Conservation (phyloP, 2,888 invertebrate genomes). For the Anaspis maculata region DNA sequence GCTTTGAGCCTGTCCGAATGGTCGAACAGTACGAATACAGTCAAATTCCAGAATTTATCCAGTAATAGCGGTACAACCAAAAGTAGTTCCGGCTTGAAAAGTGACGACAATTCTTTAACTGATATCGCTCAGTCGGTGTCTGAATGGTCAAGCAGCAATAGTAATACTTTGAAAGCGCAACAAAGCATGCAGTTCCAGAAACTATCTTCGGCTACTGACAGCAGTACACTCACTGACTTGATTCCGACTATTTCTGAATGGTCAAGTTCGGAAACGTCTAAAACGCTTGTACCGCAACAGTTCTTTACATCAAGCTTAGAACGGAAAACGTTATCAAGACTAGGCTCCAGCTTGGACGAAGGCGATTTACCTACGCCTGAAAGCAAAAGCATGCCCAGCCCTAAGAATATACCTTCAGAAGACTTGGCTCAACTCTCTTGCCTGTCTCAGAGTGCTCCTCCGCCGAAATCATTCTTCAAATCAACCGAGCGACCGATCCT, state of each 20-base stretch:
- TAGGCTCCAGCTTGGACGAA: constrained; percentile 37
- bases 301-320: constrained; percentile 24
- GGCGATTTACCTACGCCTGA: constrained; percentile 30
- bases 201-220: constrained; percentile 35
- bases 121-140: constrained; percentile 72
- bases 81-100: constrained; percentile 58
- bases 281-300: constrained; percentile 57
- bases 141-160: constrained; percentile 72
- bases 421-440: constrained; percentile 30
- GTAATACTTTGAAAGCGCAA: constrained; percentile 64
- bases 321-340: constrained; percentile 25
- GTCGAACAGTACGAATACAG: constrained; percentile 82
- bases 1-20: constrained; percentile 80
- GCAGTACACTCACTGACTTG: constrained; percentile 50
- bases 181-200: constrained; percentile 39
- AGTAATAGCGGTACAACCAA: constrained; percentile 52
- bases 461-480: constrained; percentile 37
- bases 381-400: constrained; percentile 30
- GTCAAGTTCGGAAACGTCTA: constrained; percentile 66
- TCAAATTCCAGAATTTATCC: constrained; percentile 68
- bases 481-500: constrained; percentile 48
- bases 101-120: constrained; percentile 68
- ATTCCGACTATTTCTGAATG: constrained; percentile 75
- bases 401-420: constrained; percentile 39
- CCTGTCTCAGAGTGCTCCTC: constrained; percentile 6